Base-by-base conservation (phyloP, 2,797 vertebrate species). In the Danio choprae region DNA sequence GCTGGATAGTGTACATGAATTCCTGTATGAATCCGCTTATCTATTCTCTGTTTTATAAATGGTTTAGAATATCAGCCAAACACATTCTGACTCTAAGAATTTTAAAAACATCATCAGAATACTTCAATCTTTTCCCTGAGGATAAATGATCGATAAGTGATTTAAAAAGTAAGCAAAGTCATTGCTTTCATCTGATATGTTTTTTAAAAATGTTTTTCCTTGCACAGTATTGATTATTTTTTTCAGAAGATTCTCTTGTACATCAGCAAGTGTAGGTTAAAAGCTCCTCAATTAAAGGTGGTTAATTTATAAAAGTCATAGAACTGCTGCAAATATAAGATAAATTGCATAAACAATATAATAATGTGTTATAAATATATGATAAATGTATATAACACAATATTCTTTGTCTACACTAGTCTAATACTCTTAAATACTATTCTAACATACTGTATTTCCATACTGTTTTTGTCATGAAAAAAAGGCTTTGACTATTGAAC, bases 11-110 rank as follows among this genome's bases (percentile, higher is more conserved):
- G 41, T 87, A 62, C 29, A 80, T 87, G 3, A 90, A 91, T 73
- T 91, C 90, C 10, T 89, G 86, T 22, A 38, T 92, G 60, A 92
- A 91, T 75, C 88, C 89, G 4, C 74, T 91, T 13, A 90, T 91
- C 6, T 90, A 91, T 48, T 86, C 89, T 5, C 79, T 92, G 43
- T 92, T 89, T 74, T 91, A 91, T 29, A 83, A 88, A 0, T 91
- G 91, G 90, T 92, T 91, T 59, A 88, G 88, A 78, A 87, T 83
- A 77, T 77, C 88, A 4, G 85, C 84, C 5, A 87, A 81, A 64
- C 58, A 81, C 7, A 91, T 89, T 7, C 18, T 90, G 5, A 87
- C 84, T 7, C 80, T 91, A 13, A 85, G 84, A 75, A 90, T 89
- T 71, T 72, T 90, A 1, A 18, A 81, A 43, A 65, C 65, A 9